Percentiles rank a stretch among this genome's conserved stretches.
phyloP scores from a whole-genome alignment of 1,140 invertebrate species.

The Ooceraea biroi region DNA sequence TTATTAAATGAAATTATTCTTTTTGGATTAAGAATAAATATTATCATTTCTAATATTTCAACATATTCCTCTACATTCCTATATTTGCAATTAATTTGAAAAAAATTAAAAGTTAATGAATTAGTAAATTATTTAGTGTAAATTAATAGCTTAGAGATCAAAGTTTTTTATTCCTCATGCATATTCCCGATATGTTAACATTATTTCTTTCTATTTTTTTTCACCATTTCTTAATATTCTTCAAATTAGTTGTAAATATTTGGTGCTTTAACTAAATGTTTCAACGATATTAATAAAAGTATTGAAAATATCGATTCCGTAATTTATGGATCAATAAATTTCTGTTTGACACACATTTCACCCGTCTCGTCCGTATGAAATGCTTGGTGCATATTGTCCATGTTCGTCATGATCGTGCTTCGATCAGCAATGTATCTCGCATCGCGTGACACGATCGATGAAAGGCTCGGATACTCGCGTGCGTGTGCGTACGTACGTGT shows the following conservation, averaged over 20 bases:
- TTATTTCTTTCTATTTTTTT: too few relatives aligned
- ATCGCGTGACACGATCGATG: slow-evolving; percentile 52
- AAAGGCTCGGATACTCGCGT: slow-evolving; percentile 30
- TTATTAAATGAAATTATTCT: not conserved
- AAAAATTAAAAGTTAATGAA: too few relatives aligned
- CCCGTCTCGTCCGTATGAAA: not conserved
- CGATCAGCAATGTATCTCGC: not conserved
- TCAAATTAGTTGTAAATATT: too few relatives aligned
- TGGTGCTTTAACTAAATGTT: too few relatives aligned
- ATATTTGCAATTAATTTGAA: too few relatives aligned
- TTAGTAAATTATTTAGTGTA: too few relatives aligned
- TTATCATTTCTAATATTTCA: not conserved
- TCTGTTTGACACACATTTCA: not conserved
- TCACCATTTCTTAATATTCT: too few relatives aligned
- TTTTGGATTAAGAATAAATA: not conserved
- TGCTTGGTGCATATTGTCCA: not conserved
- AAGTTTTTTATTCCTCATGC: too few relatives aligned
- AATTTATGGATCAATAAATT: not conserved
- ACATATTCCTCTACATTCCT: too few relatives aligned
- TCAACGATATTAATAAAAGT: not conserved
- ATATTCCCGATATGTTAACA: too few relatives aligned
- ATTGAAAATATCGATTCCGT: slow-evolving; percentile 3
- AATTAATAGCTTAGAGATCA: too few relatives aligned
- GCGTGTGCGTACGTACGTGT: not conserved
- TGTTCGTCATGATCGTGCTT: not conserved